Evolutionary conservation across 1,140 invertebrate genomes (phyloP), one percentile per base, ranked within the genome.

Genomic region (Akabosia matsudoensis): DNA sequence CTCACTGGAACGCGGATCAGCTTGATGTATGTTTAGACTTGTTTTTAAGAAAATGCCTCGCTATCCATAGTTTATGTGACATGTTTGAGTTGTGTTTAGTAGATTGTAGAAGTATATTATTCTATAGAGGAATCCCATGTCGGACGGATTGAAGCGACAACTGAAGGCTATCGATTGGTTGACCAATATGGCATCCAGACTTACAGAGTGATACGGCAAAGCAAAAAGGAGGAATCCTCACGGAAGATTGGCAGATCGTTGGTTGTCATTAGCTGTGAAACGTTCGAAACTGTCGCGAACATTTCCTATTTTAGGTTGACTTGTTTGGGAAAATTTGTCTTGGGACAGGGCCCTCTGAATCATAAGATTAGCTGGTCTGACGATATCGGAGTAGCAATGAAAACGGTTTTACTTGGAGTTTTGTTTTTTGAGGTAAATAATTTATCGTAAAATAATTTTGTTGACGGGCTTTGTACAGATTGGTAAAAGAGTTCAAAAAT

Each of bases 31-130:
- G 14, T 33, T 64, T 22, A 4, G n/a, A 64, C 13, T 64, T 22
- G 10, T 64, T 7, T 7, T 64, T 7, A 64, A 64, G 24, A 22
- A 64, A 45, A 45, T 4, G 56, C 7, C 4, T 64, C 24, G 24
- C 13, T 24, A 22, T 14, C 13, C 13, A 52, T n/a, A 52, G n/a
- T 52, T 52, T n/a, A n/a, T n/a, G n/a, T n/a, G n/a, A n/a, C n/a
- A 64, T 64, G 7, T 10, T 22, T 70, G 4, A 26, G 33, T 34
- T 26, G 13, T 70, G 7, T 70, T 70, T 30, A 33, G 67, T 70
- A 70, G 67, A 70, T 70, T 16, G 67, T 70, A 14, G 67, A 70
- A 30, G 31, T 30, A 22, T 70, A 26, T 70, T 70, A 70, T 34
- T 30, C 28, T 14, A 10, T 33, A 2, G 67, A 70, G 67, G 28